A percentile compares a stretch with the other conserved stretches of the same genome.
phyloP scores from a whole-genome alignment of 2,888 invertebrate species.

The Erebia epiphron region DNA sequence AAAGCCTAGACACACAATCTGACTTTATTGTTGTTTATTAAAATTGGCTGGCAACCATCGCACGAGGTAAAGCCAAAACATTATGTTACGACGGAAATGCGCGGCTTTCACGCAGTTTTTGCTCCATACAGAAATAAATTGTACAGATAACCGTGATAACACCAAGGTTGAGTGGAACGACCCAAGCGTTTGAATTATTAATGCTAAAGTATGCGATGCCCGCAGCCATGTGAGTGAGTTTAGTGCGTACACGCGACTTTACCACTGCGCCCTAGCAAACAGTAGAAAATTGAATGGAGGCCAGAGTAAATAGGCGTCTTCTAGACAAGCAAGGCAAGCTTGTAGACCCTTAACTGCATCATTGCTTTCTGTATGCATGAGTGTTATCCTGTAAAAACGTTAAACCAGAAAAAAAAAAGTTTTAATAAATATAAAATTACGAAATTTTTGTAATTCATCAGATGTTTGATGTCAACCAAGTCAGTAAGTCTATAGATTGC shows the following conservation, averaged over 20 bases:
- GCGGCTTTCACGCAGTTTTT: constrained; percentile 18
- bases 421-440: background rate
- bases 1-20: constrained; percentile 18
- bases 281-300: no score
- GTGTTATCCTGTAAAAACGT: no score
- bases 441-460: background rate
- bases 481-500: background rate
- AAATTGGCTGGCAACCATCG: constrained; percentile 33
- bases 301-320: no score
- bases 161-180: constrained; percentile 41
- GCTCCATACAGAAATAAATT: constrained; percentile 14
- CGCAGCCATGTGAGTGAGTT: background rate
- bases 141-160: constrained; percentile 37
- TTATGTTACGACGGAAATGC: constrained; percentile 9
- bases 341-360: no score
- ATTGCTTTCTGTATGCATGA: no score
- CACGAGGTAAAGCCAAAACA: constrained; percentile 32
- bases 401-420: background rate
- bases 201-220: constrained; percentile 13
- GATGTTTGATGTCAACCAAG: background rate
- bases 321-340: no score
- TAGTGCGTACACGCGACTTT: constrained; percentile 1
- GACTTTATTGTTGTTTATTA: constrained; percentile 32
- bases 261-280: background rate
- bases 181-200: constrained; percentile 31